Conservation (phyloP, 2,797 vertebrate species). For the Lagorchestes hirsutus region DNA sequence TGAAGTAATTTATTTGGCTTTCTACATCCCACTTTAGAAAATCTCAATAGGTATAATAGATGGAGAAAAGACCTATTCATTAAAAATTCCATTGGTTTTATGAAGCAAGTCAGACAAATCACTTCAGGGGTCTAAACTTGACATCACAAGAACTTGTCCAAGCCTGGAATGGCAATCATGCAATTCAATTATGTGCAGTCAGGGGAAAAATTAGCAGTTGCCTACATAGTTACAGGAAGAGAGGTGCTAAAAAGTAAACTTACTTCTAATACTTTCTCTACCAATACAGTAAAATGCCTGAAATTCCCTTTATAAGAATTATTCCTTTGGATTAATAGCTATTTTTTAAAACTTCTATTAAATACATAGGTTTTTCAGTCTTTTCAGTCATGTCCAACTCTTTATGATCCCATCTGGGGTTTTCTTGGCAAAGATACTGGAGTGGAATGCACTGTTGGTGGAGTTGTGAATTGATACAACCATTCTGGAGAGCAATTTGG, state of each 20-base stretch:
- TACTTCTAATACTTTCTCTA: not conserved
- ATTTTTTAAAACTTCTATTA: not conserved
- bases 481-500: too few species aligned
- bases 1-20: not conserved
- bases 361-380: not conserved
- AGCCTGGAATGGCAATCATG: too few species aligned
- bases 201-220: not conserved
- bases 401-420: not conserved
- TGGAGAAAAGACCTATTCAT: conserved; percentile 38
- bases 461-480: too few species aligned
- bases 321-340: not conserved
- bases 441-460: too few species aligned
- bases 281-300: not conserved
- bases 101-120: not conserved
- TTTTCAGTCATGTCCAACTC: not conserved
- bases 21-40: conserved; percentile 38
- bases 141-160: too few species aligned
- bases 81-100: conserved; percentile 41
- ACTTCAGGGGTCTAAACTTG: too few species aligned
- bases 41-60: not conserved
- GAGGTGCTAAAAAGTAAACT: not conserved
- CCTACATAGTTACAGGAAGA: not conserved
- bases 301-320: not conserved
- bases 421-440: not conserved
- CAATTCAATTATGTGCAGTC: not conserved